Percentiles rank a stretch among this genome's conserved stretches.
These are phyloP conservation scores for Capricornis sumatraensis DNA, from an alignment of 2,113 vertebrate species.

Conservation along the genomic window DNA sequence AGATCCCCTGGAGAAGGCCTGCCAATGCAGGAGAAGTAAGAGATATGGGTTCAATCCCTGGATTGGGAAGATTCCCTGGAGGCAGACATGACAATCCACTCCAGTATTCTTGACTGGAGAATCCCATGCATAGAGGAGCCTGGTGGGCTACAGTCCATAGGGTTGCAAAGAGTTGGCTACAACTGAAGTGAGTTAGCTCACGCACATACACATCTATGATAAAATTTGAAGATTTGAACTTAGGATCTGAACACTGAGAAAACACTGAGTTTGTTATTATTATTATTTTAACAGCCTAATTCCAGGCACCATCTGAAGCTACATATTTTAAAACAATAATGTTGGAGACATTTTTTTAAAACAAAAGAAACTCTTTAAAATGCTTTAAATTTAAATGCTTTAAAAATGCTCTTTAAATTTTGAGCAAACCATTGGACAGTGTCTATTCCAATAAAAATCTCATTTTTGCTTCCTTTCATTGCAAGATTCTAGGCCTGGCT, in stretches of 20 bases:
- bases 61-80: background rate
- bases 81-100: background rate
- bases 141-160: background rate
- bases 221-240: background rate
- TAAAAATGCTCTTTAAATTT: background rate
- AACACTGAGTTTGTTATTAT: background rate
- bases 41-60: background rate
- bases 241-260: background rate
- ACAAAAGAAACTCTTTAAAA: slow-evolving; percentile 27
- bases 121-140: background rate
- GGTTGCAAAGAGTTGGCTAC: background rate
- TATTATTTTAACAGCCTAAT: background rate
- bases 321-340: slow-evolving; percentile 34
- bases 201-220: background rate
- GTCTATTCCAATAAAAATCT: slow-evolving; percentile 32
- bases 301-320: background rate
- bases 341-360: background rate
- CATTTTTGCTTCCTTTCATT: slow-evolving; percentile 21
- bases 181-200: background rate
- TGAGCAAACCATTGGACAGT: background rate
- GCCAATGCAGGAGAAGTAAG: background rate
- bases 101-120: background rate
- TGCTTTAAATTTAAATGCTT: background rate
- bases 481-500: slow-evolving; percentile 20
- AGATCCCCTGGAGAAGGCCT: background rate